phyloP scores from a whole-genome alignment of 2,888 invertebrate species.

The Microplitis deprimator region DNA sequence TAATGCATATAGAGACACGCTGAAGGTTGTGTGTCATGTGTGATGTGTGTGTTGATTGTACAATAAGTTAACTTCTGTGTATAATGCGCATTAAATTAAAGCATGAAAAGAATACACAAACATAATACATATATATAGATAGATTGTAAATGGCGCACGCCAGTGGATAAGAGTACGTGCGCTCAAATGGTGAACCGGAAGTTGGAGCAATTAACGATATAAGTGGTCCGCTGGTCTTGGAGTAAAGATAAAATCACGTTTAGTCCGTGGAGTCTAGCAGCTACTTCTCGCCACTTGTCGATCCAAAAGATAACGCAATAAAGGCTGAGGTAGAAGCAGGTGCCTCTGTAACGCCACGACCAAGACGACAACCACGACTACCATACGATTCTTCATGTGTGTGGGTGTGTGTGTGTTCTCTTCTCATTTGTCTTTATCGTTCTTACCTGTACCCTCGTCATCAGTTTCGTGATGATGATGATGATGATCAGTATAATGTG shows the following conservation, averaged over 20 bases:
- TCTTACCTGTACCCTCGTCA: constrained; percentile 43
- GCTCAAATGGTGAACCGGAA: constrained; percentile 65
- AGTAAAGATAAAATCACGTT: constrained; percentile 63
- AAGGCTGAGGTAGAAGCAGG: constrained; percentile 60
- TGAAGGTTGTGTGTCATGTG: neutral
- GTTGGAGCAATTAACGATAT: constrained; percentile 72
- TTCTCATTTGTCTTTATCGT: constrained; percentile 51
- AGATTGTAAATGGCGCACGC: constrained; percentile 28
- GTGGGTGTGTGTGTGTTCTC: constrained; percentile 35
- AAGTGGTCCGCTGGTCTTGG: constrained; percentile 71
- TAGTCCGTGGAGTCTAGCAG: constrained; percentile 30
- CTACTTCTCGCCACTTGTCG: constrained; percentile 49
- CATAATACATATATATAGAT: constrained; percentile 19
- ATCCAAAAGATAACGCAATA: constrained; percentile 61
- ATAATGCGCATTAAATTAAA: constrained; percentile 16
- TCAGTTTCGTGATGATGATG: neutral
- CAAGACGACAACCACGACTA: neutral
- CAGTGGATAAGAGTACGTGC: constrained; percentile 35
- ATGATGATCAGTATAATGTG: constrained; percentile 53
- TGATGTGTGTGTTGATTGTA: neutral
- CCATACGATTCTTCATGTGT: constrained; percentile 16
- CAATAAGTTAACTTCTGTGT: neutral
- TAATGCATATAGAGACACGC: neutral
- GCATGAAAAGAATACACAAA: neutral
- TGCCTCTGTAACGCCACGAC: constrained; percentile 57